Base-by-base conservation (phyloP, 2,113 vertebrate genomes). In the Hemibagrus wyckioides region DNA sequence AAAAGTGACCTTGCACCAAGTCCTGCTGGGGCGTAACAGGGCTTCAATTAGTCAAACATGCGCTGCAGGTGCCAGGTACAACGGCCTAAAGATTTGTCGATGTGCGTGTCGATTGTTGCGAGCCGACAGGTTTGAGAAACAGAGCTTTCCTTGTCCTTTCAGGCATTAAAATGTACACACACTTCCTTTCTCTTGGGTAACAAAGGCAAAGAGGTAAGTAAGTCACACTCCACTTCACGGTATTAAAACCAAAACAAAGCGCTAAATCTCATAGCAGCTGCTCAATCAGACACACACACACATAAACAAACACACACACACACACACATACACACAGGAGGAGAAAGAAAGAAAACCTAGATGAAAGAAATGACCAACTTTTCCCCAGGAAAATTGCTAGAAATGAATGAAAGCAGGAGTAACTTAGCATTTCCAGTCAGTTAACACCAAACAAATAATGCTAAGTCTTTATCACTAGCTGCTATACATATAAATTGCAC, bases 181-280 rank as follows among this genome's bases (percentile, higher is more conserved):
- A 50, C 77, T 83, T 41, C 48, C 23, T 69, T 67, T 61, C 54
- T 30, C 28, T 21, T 30, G 52, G 76, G 15, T 8, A 67, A 30
- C n/a, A 52, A 28, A 81, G 48, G 76, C 79, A 76, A 59, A 44
- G 48, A 48, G n/a, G 82, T 67, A 90, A 90, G 80, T 84, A 84
- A 90, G 82, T 84, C 87, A 84, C 89, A 84, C 84, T 83, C 61
- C 61, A 75, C 80, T 86, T 84, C 65, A 80, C 57, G 63, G 57
- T 85, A 84, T 88, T 86, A 76, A 88, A 86, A 80, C 17, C 30
- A 80, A 69, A 86, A 39, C 50, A 86, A 52, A 33, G 61, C n/a
- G 14, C 50, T 81, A 36, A 82, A 67, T 82, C 79, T 82, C 33
- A 33, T 6, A 86, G 61, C 81, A 86, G 80, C 59, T 85, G 86